A percentile compares a stretch with the other conserved stretches of the same genome.
phyloP scores from a whole-genome alignment of 2,113 vertebrate species.

The Laticauda laticaudata region DNA sequence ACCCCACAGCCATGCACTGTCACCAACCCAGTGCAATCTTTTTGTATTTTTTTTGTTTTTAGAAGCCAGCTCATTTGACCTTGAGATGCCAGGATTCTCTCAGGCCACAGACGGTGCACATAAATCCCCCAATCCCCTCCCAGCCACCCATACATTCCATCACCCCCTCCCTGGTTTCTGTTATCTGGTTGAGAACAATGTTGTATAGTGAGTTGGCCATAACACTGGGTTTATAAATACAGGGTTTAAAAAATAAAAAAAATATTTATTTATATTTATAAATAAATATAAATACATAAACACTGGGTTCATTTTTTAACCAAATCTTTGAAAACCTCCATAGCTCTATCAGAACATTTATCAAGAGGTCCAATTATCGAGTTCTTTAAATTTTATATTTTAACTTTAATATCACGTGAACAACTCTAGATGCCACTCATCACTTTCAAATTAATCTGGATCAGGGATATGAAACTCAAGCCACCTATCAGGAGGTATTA shows the following conservation, averaged over 20 bases:
- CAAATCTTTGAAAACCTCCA: background rate
- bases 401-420: constrained; percentile 15
- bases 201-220: no score
- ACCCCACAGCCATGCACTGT: no score
- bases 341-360: constrained; percentile 7
- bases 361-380: background rate
- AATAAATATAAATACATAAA: background rate
- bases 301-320: background rate
- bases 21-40: no score
- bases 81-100: no score
- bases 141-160: no score
- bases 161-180: no score
- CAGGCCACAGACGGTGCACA: no score
- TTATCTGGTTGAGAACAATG: no score
- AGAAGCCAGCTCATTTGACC: no score
- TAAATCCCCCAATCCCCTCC: no score
- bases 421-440: background rate
- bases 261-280: no score
- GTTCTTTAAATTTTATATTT: constrained; percentile 16
- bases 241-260: background rate
- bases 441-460: background rate
- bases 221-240: background rate
- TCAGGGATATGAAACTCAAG: background rate
- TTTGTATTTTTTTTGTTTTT: no score
- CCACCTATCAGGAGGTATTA: background rate